Evolutionary conservation across 2,113 vertebrate species (phyloP).

Genomic region (Amphiprion percula): DNA sequence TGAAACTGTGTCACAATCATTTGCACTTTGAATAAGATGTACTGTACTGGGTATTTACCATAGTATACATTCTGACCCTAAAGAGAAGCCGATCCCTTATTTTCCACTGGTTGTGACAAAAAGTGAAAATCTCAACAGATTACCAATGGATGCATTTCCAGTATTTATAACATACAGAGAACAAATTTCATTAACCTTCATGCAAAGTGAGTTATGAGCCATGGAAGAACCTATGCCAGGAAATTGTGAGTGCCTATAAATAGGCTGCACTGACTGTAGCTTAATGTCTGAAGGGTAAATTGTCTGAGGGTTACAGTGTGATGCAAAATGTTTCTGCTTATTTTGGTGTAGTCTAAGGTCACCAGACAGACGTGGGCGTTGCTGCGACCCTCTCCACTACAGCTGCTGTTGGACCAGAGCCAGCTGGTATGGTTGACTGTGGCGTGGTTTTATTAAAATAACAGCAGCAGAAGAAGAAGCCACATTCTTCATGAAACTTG

Average conservation of each 20-base stretch:
- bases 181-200: not conserved
- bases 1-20: not conserved
- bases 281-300: constrained; percentile 1
- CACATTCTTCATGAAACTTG: constrained; percentile 64
- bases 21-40: not conserved
- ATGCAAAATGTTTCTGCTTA: constrained; percentile 15
- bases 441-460: constrained; percentile 75
- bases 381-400: constrained; percentile 46
- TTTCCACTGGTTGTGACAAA: not conserved
- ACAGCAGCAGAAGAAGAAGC: constrained; percentile 67
- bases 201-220: not conserved
- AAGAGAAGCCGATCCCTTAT: accelerated
- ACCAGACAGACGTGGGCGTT: constrained; percentile 61
- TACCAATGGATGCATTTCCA: not conserved
- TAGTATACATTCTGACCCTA: not conserved
- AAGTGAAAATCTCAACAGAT: not conserved
- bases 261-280: not conserved
- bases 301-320: not conserved
- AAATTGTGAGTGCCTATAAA: not conserved
- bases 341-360: constrained; percentile 49
- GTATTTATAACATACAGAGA: too few relatives aligned
- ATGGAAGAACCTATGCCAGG: not conserved
- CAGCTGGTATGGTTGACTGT: constrained; percentile 56
- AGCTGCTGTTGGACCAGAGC: constrained; percentile 65
- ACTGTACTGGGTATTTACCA: not conserved